Percentiles rank a stretch among this genome's conserved stretches.
Conservation (phyloP, 2,888 invertebrate species). For the Drosophila atripex region DNA sequence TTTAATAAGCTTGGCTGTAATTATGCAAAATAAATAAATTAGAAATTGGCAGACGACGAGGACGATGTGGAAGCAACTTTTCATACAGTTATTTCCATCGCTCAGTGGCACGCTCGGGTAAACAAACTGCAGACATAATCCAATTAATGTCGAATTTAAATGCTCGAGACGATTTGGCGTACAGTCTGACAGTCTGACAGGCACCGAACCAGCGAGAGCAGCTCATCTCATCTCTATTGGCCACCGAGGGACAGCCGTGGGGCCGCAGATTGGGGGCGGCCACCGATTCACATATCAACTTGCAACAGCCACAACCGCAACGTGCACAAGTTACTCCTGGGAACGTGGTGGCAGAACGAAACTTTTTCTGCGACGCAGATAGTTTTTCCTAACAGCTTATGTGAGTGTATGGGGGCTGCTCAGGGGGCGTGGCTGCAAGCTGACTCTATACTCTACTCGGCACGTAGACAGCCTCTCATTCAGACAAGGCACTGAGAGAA, state of each 20-base stretch:
- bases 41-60: conserved; percentile 3
- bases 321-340: conserved; percentile 42
- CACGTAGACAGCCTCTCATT: conserved; percentile 59
- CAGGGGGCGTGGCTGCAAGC: conserved; percentile 33
- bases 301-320: conserved; percentile 35
- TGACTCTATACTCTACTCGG: conserved; percentile 26
- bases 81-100: conserved; percentile 18
- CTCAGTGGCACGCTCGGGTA: conserved; percentile 25
- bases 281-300: conserved; percentile 43
- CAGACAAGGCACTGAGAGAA: conserved; percentile 10
- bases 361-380: conserved; percentile 54
- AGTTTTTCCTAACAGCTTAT: conserved; percentile 58
- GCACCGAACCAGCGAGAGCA: conserved; percentile 1
- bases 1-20: conserved; percentile 56
- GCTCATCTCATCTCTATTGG: conserved; percentile 31
- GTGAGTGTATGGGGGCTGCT: conserved; percentile 20
- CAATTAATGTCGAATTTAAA: conserved; percentile 78
- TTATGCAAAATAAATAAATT: conserved; percentile 56
- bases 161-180: conserved; percentile 64
- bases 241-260: conserved; percentile 14
- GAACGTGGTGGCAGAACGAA: conserved; percentile 31
- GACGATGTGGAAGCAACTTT: conserved; percentile 4
- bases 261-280: conserved; percentile 15
- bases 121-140: conserved; percentile 69
- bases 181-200: conserved; percentile 3